Evolutionary conservation across 2,797 vertebrate genomes (phyloP).

Genomic region (Onychomys leucogaster): DNA sequence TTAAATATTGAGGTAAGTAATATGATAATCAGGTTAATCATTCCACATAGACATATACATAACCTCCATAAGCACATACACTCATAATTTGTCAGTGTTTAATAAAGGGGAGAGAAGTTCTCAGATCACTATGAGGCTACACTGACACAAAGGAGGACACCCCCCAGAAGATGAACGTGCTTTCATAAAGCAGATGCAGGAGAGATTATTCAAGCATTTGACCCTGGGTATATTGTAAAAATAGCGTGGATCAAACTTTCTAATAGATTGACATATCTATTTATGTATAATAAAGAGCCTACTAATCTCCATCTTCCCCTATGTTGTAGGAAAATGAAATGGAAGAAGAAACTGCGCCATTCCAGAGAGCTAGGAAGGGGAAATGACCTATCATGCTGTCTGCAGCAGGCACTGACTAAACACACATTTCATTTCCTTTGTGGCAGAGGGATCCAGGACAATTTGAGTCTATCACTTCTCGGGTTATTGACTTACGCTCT

Average conservation of each 20-base stretch:
- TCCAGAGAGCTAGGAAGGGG: neutral
- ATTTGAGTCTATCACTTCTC: neutral
- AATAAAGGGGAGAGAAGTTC: neutral
- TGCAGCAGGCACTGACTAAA: neutral
- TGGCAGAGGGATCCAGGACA: neutral
- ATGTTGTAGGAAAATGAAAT: neutral
- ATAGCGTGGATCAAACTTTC: neutral
- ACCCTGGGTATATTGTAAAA: slow-evolving; percentile 12
- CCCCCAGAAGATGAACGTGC: neutral
- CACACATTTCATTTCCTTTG: neutral
- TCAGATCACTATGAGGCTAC: neutral
- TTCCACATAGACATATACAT: neutral
- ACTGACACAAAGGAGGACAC: neutral
- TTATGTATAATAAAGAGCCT: neutral
- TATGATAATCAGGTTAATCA: neutral
- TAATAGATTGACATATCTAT: neutral
- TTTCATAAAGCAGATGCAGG: neutral
- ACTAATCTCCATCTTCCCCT: neutral
- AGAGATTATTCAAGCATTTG: neutral
- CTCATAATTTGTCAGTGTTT: neutral
- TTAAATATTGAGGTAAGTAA: neutral
- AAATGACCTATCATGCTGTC: neutral
- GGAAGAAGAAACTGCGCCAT: neutral
- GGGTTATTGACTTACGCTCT: neutral
- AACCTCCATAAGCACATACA: neutral